A percentile compares a stretch with the other conserved stretches of the same genome.
phyloP scores from a whole-genome alignment of 2,113 vertebrate species.

The Caranx melampygus region DNA sequence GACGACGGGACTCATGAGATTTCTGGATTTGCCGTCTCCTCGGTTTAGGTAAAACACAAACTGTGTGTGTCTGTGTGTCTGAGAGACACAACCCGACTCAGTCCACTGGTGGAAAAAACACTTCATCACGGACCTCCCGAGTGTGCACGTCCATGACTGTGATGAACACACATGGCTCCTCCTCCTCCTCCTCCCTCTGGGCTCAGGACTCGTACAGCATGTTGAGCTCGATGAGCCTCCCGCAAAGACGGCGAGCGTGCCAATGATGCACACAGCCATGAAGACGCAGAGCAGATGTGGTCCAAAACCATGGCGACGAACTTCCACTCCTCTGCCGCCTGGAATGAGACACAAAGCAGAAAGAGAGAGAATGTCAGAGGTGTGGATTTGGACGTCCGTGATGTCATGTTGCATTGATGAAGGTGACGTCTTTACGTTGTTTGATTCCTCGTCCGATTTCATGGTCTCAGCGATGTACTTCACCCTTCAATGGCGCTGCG shows the following conservation, averaged over 20 bases:
- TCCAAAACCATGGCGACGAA: constrained; percentile 99
- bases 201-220: constrained; percentile 77
- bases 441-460: constrained; percentile 96
- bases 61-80: neutral
- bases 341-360: neutral
- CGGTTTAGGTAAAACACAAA: constrained; percentile 12
- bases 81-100: neutral
- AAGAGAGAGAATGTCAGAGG: neutral
- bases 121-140: too few species aligned
- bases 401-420: neutral
- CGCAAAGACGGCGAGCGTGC: constrained; percentile 94
- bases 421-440: constrained; percentile 86
- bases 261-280: constrained; percentile 96
- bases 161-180: neutral
- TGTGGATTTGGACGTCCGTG: neutral
- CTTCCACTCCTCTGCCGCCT: constrained; percentile 99
- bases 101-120: neutral
- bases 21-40: constrained; percentile 15
- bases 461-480: constrained; percentile 99
- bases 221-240: constrained; percentile 95
- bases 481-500: constrained; percentile 95
- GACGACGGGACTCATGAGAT: constrained; percentile 11
- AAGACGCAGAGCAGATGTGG: constrained; percentile 96
- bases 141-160: neutral
- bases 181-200: too few species aligned